These are phyloP conservation scores for Megathymus violae DNA, from an alignment of 1,140 invertebrate species.

Conservation along the genomic window DNA sequence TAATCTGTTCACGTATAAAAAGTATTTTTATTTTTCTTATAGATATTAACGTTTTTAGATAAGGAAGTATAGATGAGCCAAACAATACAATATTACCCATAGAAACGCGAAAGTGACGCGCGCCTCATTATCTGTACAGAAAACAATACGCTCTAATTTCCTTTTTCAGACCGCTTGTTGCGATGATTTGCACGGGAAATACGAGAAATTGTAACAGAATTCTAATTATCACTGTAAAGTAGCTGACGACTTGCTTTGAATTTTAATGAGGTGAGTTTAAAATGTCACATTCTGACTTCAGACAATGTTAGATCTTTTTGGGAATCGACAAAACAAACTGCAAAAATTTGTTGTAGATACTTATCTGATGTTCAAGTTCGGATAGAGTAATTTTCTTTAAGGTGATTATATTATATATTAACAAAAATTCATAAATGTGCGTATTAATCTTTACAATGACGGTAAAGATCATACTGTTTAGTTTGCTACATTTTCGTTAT, in stretches of 20 bases:
- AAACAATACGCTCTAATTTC: slow-evolving; percentile 19
- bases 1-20: no score
- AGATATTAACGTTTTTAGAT: background rate
- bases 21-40: background rate
- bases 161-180: slow-evolving; percentile 8
- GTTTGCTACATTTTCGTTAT: no score
- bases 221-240: slow-evolving; percentile 25
- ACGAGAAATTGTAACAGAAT: slow-evolving; percentile 20
- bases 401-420: no score
- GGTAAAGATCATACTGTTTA: no score
- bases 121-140: background rate
- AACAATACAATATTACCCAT: background rate
- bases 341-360: no score
- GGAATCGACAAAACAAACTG: no score
- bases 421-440: no score
- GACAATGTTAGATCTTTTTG: background rate
- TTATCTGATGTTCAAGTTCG: no score
- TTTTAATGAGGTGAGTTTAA: slow-evolving; percentile 7
- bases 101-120: slow-evolving; percentile 1
- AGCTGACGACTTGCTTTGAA: slow-evolving; percentile 10
- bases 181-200: slow-evolving; percentile 8
- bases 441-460: no score
- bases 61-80: background rate
- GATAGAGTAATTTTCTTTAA: no score
- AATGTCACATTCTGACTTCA: background rate